A percentile compares a stretch with the other conserved stretches of the same genome.
These are phyloP conservation scores for Norana najaformis DNA, from an alignment of 2,888 invertebrate genomes.

Conservation along the genomic window DNA sequence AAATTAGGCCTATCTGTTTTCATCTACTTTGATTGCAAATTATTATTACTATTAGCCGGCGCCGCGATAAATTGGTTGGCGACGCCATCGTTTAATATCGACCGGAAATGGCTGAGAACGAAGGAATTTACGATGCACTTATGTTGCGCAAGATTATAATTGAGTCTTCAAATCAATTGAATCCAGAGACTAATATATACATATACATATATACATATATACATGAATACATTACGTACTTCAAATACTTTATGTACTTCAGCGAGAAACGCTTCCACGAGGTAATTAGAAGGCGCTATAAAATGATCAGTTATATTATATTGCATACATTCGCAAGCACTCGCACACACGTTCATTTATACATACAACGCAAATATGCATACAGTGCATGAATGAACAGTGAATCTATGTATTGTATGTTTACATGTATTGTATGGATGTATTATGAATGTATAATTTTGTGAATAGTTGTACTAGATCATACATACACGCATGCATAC, in stretches of 20 bases:
- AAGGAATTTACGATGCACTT: neutral
- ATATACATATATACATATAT: neutral
- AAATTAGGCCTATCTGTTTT: neutral
- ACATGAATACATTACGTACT: too few relatives aligned
- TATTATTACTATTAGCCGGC: neutral
- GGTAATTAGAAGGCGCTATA: neutral
- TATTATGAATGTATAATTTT: too few relatives aligned
- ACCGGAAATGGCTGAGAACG: neutral
- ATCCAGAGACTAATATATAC: neutral
- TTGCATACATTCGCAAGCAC: too few relatives aligned
- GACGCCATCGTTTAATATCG: neutral
- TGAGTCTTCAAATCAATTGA: neutral
- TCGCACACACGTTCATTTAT: too few relatives aligned
- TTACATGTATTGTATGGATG: too few relatives aligned
- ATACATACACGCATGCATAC: too few relatives aligned
- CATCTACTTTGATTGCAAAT: neutral
- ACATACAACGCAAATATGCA: neutral
- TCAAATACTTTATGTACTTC: too few relatives aligned
- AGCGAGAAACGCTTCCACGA: neutral
- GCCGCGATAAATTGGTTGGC: too few relatives aligned
- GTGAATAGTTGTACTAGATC: too few relatives aligned
- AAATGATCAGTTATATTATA: neutral
- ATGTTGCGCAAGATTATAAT: neutral
- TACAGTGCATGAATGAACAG: too few relatives aligned
- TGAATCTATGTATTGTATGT: too few relatives aligned